Conservation (phyloP, 2,888 invertebrate species). For the Hylaea fasciaria region DNA sequence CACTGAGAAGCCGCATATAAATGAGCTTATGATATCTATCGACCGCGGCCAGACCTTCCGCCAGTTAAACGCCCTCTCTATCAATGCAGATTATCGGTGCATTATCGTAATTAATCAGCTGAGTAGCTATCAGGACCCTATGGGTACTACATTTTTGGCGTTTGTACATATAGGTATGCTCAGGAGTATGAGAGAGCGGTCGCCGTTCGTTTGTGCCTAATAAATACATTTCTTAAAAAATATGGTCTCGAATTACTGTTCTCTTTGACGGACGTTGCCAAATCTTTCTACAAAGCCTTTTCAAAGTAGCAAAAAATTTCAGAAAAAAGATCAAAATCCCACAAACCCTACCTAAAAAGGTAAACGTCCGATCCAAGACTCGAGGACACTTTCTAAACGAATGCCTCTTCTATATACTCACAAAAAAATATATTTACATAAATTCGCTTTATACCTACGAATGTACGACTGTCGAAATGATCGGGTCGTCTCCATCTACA, state of each 20-base stretch:
- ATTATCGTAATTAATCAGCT: slow-evolving; percentile 17
- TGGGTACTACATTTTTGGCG: neutral
- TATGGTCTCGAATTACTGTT: too few relatives aligned
- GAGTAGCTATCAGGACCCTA: neutral
- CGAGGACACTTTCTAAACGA: slow-evolving; percentile 1
- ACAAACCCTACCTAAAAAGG: neutral
- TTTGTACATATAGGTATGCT: neutral
- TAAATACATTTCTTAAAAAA: too few relatives aligned
- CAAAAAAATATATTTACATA: slow-evolving; percentile 12
- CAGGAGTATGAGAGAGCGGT: too few relatives aligned
- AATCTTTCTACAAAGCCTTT: too few relatives aligned
- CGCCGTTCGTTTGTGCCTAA: too few relatives aligned
- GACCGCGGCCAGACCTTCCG: slow-evolving; percentile 10
- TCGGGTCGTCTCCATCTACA: slow-evolving; percentile 24
- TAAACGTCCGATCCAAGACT: neutral
- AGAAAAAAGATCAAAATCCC: too few relatives aligned
- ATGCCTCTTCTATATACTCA: neutral
- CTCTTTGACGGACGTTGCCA: too few relatives aligned
- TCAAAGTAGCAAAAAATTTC: too few relatives aligned
- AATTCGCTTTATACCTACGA: slow-evolving; percentile 5
- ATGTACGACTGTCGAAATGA: slow-evolving; percentile 15
- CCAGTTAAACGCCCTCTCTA: slow-evolving; percentile 8
- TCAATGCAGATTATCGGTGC: slow-evolving; percentile 10
- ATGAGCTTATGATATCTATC: slow-evolving; percentile 8
- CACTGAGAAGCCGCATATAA: neutral